Evolutionary conservation across 2,113 vertebrate species (phyloP).

Genomic region (Sciurus niger): DNA sequence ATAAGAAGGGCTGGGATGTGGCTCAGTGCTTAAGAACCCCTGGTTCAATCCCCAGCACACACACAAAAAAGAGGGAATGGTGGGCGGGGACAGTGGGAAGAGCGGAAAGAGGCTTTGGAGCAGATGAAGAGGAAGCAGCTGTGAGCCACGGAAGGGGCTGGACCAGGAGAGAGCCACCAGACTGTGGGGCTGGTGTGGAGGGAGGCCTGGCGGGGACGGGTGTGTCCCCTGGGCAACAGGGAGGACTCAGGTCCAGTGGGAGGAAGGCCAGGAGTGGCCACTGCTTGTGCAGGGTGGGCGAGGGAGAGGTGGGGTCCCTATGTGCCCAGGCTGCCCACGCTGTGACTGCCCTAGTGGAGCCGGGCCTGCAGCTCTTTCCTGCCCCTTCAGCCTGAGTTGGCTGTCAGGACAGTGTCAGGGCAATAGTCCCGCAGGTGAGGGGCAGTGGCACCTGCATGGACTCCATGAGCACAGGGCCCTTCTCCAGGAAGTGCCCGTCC

Average conservation of each 20-base stretch:
- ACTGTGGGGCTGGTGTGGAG: not conserved
- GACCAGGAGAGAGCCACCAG: too few relatives aligned
- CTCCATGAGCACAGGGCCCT: not conserved
- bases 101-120: too few relatives aligned
- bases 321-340: not conserved
- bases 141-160: too few relatives aligned
- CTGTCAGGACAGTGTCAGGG: accelerated
- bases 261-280: not conserved
- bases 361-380: not conserved
- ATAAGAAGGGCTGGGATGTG: too few relatives aligned
- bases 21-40: too few relatives aligned
- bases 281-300: too few relatives aligned
- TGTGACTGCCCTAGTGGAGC: not conserved
- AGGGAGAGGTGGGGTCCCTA: not conserved
- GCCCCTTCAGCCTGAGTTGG: not conserved
- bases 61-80: too few relatives aligned
- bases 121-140: too few relatives aligned
- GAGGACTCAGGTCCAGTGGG: not conserved
- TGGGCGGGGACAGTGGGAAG: too few relatives aligned
- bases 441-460: constrained; percentile 44
- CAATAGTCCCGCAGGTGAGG: not conserved
- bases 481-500: constrained; percentile 56
- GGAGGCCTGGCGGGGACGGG: not conserved
- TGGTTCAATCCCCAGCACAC: too few relatives aligned
- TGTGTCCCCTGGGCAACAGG: not conserved